These are phyloP conservation scores for Manduca sexta DNA, from an alignment of 1,140 invertebrate species.

Conservation along the genomic window DNA sequence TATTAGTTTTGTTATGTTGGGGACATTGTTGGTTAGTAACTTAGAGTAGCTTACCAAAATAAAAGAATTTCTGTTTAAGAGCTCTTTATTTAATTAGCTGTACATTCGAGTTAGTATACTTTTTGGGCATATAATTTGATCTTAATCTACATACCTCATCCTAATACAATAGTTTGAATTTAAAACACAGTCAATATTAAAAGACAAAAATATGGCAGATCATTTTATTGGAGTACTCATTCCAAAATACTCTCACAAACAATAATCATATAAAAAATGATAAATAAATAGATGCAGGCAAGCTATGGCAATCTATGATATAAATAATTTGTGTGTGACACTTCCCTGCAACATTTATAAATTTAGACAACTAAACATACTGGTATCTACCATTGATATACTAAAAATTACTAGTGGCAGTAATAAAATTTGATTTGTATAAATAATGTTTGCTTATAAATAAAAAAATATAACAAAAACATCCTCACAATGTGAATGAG, in stretches of 20 bases:
- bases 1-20: background rate
- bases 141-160: slow-evolving; percentile 64
- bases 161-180: slow-evolving; percentile 58
- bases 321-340: slow-evolving; percentile 64
- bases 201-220: slow-evolving; percentile 72
- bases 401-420: slow-evolving; percentile 64
- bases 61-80: slow-evolving; percentile 58
- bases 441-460: slow-evolving; percentile 70
- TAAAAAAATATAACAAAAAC: slow-evolving; percentile 68
- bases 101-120: slow-evolving; percentile 75
- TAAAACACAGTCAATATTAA: slow-evolving; percentile 69
- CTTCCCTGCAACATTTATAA: slow-evolving; percentile 62
- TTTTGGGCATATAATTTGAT: slow-evolving; percentile 73
- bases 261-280: slow-evolving; percentile 64
- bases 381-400: slow-evolving; percentile 44
- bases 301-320: slow-evolving; percentile 66
- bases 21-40: background rate
- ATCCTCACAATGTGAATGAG: slow-evolving; percentile 66
- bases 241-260: slow-evolving; percentile 67
- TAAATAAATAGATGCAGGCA: slow-evolving; percentile 70
- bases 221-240: slow-evolving; percentile 68
- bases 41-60: slow-evolving; percentile 19
- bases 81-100: slow-evolving; percentile 73
- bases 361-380: slow-evolving; percentile 39
- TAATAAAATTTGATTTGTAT: slow-evolving; percentile 63